Conservation (phyloP, 2,888 invertebrate genomes). For the Sarcophaga caerulescens region DNA sequence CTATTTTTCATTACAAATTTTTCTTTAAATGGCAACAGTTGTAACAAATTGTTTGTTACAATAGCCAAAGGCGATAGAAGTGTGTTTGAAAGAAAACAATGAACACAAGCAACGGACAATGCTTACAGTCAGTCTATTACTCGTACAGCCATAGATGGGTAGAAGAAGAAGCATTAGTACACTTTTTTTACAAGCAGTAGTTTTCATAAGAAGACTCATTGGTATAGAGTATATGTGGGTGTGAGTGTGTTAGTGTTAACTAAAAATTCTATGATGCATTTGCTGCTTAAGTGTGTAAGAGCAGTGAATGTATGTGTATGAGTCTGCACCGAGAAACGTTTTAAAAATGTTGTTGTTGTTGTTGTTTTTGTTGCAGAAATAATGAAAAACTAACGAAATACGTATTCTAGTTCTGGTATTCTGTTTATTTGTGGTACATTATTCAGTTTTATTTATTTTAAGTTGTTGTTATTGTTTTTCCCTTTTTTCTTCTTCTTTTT, state of each 20-base stretch:
- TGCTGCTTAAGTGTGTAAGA: too few species aligned
- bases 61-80: slow-evolving; percentile 61
- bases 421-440: slow-evolving; percentile 67
- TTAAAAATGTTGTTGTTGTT: slow-evolving; percentile 9
- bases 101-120: slow-evolving; percentile 62
- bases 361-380: neutral
- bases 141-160: slow-evolving; percentile 63
- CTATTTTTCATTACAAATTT: slow-evolving; percentile 41
- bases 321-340: neutral
- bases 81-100: slow-evolving; percentile 43
- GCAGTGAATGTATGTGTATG: neutral
- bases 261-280: slow-evolving; percentile 2
- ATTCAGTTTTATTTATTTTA: slow-evolving; percentile 60
- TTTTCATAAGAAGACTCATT: slow-evolving; percentile 13
- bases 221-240: neutral
- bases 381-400: slow-evolving; percentile 16
- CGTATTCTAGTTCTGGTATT: neutral
- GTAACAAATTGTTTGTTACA: slow-evolving; percentile 66
- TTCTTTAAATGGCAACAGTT: slow-evolving; percentile 62
- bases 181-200: too few species aligned
- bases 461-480: slow-evolving; percentile 34
- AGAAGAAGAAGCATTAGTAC: neutral
- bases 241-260: slow-evolving; percentile 4
- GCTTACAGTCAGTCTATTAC: slow-evolving; percentile 63
- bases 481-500: neutral